Base-by-base conservation (phyloP, 1,140 invertebrate species). In the Penaeus chinensis region DNA sequence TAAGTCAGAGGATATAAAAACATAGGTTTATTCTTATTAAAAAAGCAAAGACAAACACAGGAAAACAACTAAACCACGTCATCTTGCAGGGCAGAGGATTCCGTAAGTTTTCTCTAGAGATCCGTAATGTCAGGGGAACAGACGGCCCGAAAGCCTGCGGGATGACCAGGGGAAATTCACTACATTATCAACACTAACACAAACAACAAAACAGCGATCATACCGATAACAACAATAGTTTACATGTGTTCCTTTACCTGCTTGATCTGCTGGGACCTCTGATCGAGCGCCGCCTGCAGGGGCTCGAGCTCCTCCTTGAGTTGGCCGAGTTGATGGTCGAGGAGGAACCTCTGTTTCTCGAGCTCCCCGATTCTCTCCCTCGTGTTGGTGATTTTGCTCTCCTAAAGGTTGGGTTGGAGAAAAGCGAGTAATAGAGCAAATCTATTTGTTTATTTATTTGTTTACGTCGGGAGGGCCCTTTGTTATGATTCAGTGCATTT, bases 241-340 rank as follows among this genome's bases (percentile, higher is more conserved):
- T 37, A 18, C 37, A 22, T 7, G 2, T 4, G 2, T 24, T 7
- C 10, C 16, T 74, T 78, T 63, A 89, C 89, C 82, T 89, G 89
- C 71, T 89, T 89, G 85, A 89, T 87, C 66, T 85, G 74, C 22
- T 87, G 81, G 2, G 82, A 71, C 42, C 86, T 80, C 66, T 89
- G 85, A 24, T 83, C 84, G 3, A 89, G 81, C 16, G 85, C 89
- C 8, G 78, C 60, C 54, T 87, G 74, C 10, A 89, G 74, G 0
- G 85, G 85, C 20, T 84, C 76, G 20, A 84, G 89, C 22, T 86
- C 76, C 47, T 86, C 82, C 82, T 81, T 87, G n/a, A 89, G 89
- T 60, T 84, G 82, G 54, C 74, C 42, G 82, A 89, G 24, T 32
- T 83, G 84, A 61, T 81, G 85, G 60, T 87, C 66, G 65, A 87